phyloP scores from a whole-genome alignment of 1,140 invertebrate species.

The Anadara kagoshimensis region DNA sequence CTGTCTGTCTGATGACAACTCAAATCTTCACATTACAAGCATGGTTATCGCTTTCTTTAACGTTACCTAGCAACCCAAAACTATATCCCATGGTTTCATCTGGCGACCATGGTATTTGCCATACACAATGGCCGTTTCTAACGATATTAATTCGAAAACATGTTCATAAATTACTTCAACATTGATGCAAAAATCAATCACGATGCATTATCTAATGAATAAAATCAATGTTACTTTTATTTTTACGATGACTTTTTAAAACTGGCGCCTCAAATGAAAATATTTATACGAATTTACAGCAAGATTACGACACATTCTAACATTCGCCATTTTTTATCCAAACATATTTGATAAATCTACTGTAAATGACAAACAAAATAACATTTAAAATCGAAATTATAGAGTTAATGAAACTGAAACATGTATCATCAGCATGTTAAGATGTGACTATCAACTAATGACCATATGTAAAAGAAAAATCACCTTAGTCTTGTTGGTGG shows the following conservation, averaged over 20 bases:
- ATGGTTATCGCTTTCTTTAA: constrained; percentile 2
- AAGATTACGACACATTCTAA: constrained; percentile 23
- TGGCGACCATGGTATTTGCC: constrained; percentile 54
- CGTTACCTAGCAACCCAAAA: constrained; percentile 56
- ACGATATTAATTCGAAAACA: not conserved
- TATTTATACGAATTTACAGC: constrained; percentile 13
- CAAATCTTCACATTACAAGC: no score
- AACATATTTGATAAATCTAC: constrained; percentile 27
- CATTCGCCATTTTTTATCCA: constrained; percentile 45
- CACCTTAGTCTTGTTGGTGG: constrained; percentile 73
- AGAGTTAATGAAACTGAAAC: constrained; percentile 8
- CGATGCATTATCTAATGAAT: not conserved
- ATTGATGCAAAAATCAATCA: not conserved
- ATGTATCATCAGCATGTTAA: constrained; percentile 33
- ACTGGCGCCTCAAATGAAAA: constrained; percentile 8
- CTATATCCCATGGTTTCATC: constrained; percentile 44
- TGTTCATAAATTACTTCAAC: not conserved
- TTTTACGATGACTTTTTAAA: constrained; percentile 2
- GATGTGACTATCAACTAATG: constrained; percentile 22
- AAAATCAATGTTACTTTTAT: no score
- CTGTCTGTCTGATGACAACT: no score
- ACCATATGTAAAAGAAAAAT: constrained; percentile 69
- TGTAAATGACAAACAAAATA: constrained; percentile 31
- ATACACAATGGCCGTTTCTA: not conserved
- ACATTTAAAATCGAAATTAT: constrained; percentile 13